phyloP scores from a whole-genome alignment of 2,113 vertebrate species.

The Anseranas semipalmata region DNA sequence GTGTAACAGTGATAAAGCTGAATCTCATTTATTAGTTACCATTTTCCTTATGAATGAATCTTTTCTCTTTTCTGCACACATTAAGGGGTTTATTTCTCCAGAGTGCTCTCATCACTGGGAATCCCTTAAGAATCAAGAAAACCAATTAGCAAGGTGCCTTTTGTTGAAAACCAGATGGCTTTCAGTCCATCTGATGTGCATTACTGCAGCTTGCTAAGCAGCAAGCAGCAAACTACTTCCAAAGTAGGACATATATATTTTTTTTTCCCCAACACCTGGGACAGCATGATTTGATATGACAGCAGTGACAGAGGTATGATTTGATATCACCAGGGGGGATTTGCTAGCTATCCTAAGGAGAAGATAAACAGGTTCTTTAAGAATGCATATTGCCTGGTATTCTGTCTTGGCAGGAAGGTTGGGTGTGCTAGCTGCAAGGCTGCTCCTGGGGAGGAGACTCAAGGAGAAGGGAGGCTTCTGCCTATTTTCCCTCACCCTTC shows the following conservation, averaged over 20 bases:
- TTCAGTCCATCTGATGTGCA: background rate
- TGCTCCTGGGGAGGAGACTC: background rate
- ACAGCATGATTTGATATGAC: background rate
- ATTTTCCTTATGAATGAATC: background rate
- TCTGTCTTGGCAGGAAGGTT: background rate
- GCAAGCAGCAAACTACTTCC: background rate
- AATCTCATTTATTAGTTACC: background rate
- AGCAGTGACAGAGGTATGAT: background rate
- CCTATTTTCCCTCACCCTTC: background rate
- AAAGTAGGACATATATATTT: background rate
- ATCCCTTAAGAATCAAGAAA: background rate
- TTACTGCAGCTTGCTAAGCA: background rate
- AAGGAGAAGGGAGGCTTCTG: accelerated
- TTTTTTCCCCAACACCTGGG: background rate
- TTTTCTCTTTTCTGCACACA: background rate
- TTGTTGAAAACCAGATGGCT: background rate
- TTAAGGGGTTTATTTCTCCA: background rate
- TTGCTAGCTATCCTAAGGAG: background rate
- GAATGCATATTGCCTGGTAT: background rate
- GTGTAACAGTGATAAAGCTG: background rate
- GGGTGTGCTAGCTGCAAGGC: too few relatives aligned
- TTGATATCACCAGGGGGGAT: background rate
- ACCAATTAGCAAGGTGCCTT: background rate
- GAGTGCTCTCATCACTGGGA: background rate
- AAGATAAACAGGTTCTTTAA: background rate